phyloP scores from a whole-genome alignment of 1,140 invertebrate genomes.

The Andrena cerasifolii region DNA sequence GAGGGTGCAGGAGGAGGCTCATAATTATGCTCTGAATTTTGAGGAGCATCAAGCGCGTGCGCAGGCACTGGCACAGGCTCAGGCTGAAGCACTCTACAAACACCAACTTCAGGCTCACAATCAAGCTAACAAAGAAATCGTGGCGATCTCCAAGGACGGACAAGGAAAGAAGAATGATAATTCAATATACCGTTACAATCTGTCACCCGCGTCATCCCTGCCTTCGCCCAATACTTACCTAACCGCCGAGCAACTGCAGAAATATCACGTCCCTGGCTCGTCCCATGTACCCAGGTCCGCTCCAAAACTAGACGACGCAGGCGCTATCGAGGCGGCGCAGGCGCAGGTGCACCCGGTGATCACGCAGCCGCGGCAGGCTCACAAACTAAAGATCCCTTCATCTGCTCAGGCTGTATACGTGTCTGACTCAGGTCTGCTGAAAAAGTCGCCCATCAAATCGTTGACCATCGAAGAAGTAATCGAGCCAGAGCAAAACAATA shows the following conservation, averaged over 20 bases:
- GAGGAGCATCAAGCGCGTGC: conserved; percentile 78
- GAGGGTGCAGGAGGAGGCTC: conserved; percentile 78
- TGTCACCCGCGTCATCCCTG: conserved; percentile 72
- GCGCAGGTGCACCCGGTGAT: conserved; percentile 61
- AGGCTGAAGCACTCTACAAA: conserved; percentile 78
- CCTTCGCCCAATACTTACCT: conserved; percentile 75
- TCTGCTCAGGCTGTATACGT: conserved; percentile 74
- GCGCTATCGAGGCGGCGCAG: conserved; percentile 49
- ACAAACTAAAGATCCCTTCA: conserved; percentile 75
- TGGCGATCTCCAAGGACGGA: conserved; percentile 72
- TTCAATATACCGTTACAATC: conserved; percentile 75
- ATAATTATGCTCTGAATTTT: conserved; percentile 75
- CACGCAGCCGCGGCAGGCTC: conserved; percentile 74
- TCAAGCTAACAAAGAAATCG: conserved; percentile 76
- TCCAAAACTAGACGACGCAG: conserved; percentile 61
- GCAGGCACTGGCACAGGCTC: conserved; percentile 78
- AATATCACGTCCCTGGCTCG: conserved; percentile 76
- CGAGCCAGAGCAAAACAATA: conserved; percentile 69
- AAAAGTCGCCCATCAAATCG: conserved; percentile 77
- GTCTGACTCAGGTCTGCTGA: conserved; percentile 75
- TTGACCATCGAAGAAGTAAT: conserved; percentile 76
- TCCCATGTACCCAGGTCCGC: conserved; percentile 74
- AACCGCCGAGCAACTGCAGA: conserved; percentile 71
- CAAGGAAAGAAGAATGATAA: conserved; percentile 72
- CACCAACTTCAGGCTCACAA: conserved; percentile 72